These are phyloP conservation scores for Agrochola circellaris DNA, from an alignment of 2,888 invertebrate species.

Conservation along the genomic window DNA sequence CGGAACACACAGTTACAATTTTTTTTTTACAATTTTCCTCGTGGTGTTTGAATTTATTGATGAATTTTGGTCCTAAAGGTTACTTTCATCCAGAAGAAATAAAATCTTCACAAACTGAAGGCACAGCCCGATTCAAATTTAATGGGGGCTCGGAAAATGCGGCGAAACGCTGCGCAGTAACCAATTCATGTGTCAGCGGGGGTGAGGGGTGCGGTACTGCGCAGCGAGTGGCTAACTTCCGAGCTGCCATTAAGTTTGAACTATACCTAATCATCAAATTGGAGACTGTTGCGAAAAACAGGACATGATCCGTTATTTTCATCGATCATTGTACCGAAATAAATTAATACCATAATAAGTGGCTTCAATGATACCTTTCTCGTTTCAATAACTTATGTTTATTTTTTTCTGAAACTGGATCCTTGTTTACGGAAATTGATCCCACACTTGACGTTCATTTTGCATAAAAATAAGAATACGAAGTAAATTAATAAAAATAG, in stretches of 20 bases:
- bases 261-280: no score
- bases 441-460: constrained; percentile 21
- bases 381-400: constrained; percentile 30
- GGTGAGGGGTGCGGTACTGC: no score
- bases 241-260: no score
- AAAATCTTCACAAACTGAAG: not conserved
- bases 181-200: no score
- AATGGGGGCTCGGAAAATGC: no score
- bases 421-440: constrained; percentile 60
- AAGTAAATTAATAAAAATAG: constrained; percentile 31
- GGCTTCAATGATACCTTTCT: constrained; percentile 15
- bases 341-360: constrained; percentile 16
- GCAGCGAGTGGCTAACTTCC: no score
- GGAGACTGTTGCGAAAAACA: not conserved
- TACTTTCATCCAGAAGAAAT: no score
- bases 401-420: constrained; percentile 42
- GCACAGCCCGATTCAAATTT: no score
- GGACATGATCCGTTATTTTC: not conserved
- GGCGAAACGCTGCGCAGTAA: no score
- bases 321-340: constrained; percentile 27
- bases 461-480: constrained; percentile 40
- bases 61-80: not conserved
- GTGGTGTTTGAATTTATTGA: no score
- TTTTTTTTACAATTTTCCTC: no score
- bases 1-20: not conserved